Percentiles rank a stretch among this genome's conserved stretches.
phyloP scores from a whole-genome alignment of 1,140 invertebrate genomes.

The Drosophila prosaltans region DNA sequence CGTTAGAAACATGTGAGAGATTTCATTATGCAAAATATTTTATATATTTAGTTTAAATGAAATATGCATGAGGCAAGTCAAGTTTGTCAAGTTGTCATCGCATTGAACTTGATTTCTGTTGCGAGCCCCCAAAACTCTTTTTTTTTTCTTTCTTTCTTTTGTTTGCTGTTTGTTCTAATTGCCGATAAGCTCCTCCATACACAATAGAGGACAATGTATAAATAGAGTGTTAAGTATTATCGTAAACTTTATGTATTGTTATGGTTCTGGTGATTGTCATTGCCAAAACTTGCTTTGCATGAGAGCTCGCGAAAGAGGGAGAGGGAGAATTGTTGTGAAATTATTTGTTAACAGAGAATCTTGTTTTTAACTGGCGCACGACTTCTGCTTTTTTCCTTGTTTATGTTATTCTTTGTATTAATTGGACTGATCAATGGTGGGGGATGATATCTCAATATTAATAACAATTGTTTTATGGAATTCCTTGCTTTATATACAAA shows the following conservation, averaged over 20 bases:
- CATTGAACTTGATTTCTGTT: conserved; percentile 56
- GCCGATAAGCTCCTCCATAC: conserved; percentile 2
- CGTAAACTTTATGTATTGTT: not conserved
- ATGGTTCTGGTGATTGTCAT: conserved; percentile 4
- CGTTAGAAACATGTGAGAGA: conserved; percentile 26
- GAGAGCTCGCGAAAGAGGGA: not conserved
- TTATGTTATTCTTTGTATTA: not conserved
- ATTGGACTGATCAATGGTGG: no score
- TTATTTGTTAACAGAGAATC: not conserved
- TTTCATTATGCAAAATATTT: conserved; percentile 52
- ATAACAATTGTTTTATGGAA: no score
- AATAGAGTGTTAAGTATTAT: conserved; percentile 8
- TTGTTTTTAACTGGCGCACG: not conserved
- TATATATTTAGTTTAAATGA: conserved; percentile 32
- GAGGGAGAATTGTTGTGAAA: not conserved
- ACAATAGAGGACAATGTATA: not conserved
- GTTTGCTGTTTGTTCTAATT: conserved; percentile 8
- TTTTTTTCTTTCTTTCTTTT: not conserved
- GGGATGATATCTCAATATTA: no score
- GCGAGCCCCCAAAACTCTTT: conserved; percentile 65
- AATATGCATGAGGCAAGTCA: conserved; percentile 65
- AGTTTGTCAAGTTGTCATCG: conserved; percentile 47
- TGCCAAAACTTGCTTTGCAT: not conserved
- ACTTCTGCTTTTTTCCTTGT: not conserved
- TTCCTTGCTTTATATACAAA: no score